Evolutionary conservation across 2,797 vertebrate genomes (phyloP).

Genomic region (Hippocampus kuda): DNA sequence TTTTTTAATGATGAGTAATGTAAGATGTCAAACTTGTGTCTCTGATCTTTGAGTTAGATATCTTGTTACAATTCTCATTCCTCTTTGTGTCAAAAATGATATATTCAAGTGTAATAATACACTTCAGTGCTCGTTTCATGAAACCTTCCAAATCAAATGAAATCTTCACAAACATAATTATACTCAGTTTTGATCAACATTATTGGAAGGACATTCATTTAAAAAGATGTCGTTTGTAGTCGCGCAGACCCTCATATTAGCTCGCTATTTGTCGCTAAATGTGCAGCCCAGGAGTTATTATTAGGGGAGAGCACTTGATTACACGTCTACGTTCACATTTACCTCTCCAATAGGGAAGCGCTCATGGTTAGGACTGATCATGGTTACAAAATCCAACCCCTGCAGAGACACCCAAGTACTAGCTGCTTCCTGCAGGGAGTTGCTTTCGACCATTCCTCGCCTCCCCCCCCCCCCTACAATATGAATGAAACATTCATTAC

Average conservation of each 20-base stretch:
- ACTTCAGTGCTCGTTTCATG: too few relatives aligned
- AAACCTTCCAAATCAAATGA: too few relatives aligned
- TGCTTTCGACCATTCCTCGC: neutral
- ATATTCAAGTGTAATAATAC: too few relatives aligned
- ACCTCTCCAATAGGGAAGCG: neutral
- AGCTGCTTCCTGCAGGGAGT: neutral
- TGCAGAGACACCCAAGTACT: constrained; percentile 15
- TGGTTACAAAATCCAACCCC: constrained; percentile 21
- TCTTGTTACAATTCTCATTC: too few relatives aligned
- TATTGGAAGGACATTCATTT: neutral
- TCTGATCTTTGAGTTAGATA: too few relatives aligned
- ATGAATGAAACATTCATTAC: neutral
- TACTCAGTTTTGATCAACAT: too few relatives aligned
- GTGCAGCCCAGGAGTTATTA: neutral
- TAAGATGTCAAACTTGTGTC: too few relatives aligned
- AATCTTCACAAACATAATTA: too few relatives aligned
- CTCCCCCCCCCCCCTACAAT: too few relatives aligned
- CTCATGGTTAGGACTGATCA: constrained; percentile 20
- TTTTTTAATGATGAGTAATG: too few relatives aligned
- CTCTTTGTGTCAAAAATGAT: too few relatives aligned
- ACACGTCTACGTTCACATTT: neutral
- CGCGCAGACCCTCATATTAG: too few relatives aligned
- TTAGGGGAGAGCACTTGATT: neutral
- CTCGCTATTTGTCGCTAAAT: neutral
- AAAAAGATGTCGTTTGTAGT: neutral